These are phyloP conservation scores for Holcopasites calliopsidis DNA, from an alignment of 1,140 invertebrate genomes.

Conservation along the genomic window DNA sequence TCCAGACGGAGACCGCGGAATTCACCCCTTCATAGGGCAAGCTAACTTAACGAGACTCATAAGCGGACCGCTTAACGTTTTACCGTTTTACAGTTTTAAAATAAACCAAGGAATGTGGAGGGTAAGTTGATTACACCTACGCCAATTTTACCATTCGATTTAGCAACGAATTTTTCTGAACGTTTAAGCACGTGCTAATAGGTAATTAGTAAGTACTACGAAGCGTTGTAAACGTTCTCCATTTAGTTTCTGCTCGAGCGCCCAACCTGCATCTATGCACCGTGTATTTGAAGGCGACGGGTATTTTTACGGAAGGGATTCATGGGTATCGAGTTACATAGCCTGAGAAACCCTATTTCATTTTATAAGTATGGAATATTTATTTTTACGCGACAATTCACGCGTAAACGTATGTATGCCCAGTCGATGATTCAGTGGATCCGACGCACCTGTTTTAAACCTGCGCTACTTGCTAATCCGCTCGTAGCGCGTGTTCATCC, in stretches of 20 bases:
- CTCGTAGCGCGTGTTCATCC: too few species aligned
- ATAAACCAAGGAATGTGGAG: neutral
- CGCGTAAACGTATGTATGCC: constrained; percentile 4
- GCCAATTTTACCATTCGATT: too few species aligned
- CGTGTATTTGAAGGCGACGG: too few species aligned
- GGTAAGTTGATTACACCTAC: constrained; percentile 9
- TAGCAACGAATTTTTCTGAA: neutral
- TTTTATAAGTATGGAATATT: constrained; percentile 16
- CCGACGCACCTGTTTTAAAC: constrained; percentile 12
- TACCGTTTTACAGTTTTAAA: constrained; percentile 19
- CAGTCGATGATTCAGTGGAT: neutral
- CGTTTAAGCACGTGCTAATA: too few species aligned
- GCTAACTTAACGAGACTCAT: neutral
- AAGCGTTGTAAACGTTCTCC: too few species aligned
- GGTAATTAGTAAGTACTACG: too few species aligned
- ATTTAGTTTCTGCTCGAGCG: too few species aligned
- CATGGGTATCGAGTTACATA: constrained; percentile 15
- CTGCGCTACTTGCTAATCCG: constrained; percentile 5
- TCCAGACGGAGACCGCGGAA: too few species aligned
- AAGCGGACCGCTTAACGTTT: neutral
- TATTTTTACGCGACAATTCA: constrained; percentile 29
- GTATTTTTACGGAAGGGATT: constrained; percentile 13
- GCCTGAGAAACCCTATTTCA: constrained; percentile 22
- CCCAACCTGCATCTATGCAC: too few species aligned
- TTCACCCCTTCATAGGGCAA: neutral